phyloP scores from a whole-genome alignment of 2,113 vertebrate genomes.

The Mastomys natalensis region DNA sequence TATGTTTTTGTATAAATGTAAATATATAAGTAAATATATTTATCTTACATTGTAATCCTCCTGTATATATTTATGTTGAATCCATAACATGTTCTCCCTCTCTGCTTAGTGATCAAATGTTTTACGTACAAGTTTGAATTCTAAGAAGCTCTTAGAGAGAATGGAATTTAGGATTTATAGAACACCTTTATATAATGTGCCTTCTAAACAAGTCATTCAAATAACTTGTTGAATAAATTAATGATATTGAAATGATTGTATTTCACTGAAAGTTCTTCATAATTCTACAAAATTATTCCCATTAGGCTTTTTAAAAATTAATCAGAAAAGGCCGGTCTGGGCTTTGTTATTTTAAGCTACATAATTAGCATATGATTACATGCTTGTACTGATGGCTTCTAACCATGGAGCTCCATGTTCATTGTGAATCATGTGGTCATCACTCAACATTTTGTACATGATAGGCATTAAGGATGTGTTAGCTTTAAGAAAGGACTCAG shows the following conservation, averaged over 20 bases:
- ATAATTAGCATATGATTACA: not conserved
- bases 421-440: not conserved
- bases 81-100: not conserved
- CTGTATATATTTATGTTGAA: not conserved
- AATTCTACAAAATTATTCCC: not conserved
- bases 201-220: slow-evolving; percentile 37
- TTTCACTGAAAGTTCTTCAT: not conserved
- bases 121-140: not conserved
- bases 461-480: not conserved
- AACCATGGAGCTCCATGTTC: not conserved
- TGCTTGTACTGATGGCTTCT: not conserved
- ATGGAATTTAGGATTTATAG: not conserved
- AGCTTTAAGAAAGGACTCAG: not conserved
- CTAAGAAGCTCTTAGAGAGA: not conserved
- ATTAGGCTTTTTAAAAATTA: not conserved
- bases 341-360: not conserved
- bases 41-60: not conserved
- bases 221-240: slow-evolving; percentile 54
- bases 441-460: not conserved
- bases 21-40: not conserved
- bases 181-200: slow-evolving; percentile 6
- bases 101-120: not conserved
- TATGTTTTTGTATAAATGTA: not conserved
- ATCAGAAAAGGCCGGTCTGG: not conserved
- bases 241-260: not conserved